These are phyloP conservation scores for Cathartes aura DNA, from an alignment of 2,113 vertebrate genomes.

Conservation along the genomic window DNA sequence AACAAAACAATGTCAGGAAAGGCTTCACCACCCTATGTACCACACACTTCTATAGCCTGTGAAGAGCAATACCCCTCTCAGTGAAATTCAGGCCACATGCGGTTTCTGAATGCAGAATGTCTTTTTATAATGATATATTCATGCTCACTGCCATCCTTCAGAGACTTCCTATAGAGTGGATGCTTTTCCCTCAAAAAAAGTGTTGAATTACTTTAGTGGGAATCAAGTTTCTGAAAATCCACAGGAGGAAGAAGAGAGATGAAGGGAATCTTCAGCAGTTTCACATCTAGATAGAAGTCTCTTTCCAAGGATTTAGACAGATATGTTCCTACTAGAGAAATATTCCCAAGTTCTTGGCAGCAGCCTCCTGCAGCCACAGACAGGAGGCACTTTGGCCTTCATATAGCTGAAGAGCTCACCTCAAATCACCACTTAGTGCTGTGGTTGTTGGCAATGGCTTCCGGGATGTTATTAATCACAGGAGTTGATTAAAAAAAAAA, in stretches of 20 bases:
- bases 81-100: conserved; percentile 8
- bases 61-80: not conserved
- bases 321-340: not conserved
- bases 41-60: not conserved
- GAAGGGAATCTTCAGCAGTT: not conserved
- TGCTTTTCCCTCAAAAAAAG: not conserved
- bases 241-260: not conserved
- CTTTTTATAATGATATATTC: conserved; percentile 51
- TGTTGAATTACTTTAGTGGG: not conserved
- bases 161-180: not conserved
- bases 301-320: not conserved
- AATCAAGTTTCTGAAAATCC: conserved; percentile 2
- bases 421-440: not conserved
- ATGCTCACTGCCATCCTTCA: not conserved
- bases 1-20: conserved; percentile 30
- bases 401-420: not conserved
- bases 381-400: not conserved
- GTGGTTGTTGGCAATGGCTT: not conserved
- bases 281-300: not conserved
- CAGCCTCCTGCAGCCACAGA: not conserved
- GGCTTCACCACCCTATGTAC: not conserved
- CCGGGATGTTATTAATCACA: not conserved
- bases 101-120: conserved; percentile 18
- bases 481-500: not conserved
- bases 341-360: not conserved